Evolutionary conservation across 2,113 vertebrate genomes (phyloP), one percentile per base, ranked within the genome.

Genomic region (Telmatochromis bifrenatus): DNA sequence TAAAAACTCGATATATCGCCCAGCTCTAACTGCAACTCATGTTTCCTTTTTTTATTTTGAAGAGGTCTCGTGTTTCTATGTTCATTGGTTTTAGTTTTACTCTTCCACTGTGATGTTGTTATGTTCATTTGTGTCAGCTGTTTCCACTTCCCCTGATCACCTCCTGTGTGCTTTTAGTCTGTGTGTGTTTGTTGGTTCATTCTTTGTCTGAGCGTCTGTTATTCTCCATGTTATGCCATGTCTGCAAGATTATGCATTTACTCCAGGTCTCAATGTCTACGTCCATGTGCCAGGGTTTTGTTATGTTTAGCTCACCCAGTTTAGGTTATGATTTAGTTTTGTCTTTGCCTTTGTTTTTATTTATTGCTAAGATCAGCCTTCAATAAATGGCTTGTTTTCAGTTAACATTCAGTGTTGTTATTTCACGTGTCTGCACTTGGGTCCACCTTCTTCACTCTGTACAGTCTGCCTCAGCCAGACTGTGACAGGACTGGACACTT

Each of bases 11-110:
- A n/a, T n/a, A n/a, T n/a, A n/a, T n/a, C n/a, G n/a, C n/a, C n/a
- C n/a, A n/a, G n/a, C n/a, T n/a, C n/a, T 60, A 60, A 33, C 15
- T 19, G 28, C 2, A 0, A 1, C 4, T 62, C 58, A 1, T 19
- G 2, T 33, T 33, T 60, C 56, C 28, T 19, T 33, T 60, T 58
- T 60, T 60, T 60, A 60, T 1, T 60, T 60, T 60, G 56, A 60
- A 60, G 56, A 9, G 3, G 2, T 60, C 28, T 60, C 2, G 3
- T 31, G 8, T 60, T 31, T 60, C 56, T 33, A 10, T 60, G 56
- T 60, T 33, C 56, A 60, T 19, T 60, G 28, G 15, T 33, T 60
- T 60, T 60, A 60, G 28, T 60, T 19, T 33, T 60, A 33, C 28
- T 60, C 56, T 33, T 60, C 9, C 56, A 60, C 28, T 60, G 56